Evolutionary conservation across 2,888 invertebrate genomes (phyloP), one percentile per base, ranked within the genome.

Genomic region (Dinocampus coccinellae): DNA sequence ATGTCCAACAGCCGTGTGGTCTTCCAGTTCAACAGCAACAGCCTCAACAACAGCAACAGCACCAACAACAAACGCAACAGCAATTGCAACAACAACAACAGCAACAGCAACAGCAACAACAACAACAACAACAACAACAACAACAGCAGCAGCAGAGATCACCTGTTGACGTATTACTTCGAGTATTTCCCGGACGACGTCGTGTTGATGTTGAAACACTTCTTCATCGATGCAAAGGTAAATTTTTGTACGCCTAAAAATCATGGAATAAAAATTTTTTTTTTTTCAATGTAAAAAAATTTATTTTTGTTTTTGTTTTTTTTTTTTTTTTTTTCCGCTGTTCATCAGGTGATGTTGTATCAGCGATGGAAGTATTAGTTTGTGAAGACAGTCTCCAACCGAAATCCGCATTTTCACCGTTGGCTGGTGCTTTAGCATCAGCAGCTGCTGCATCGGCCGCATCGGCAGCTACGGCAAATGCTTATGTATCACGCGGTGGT

Each of bases 291-390:
- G n/a, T n/a, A n/a, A n/a, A n/a, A n/a, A n/a, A 29, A 29, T 29
- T 29, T 29, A 29, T 29, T 29, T 4, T 29, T 29, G 7, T 29
- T 29, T 29, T 13, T n/a, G n/a, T n/a, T n/a, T n/a, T n/a, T n/a
- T n/a, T n/a, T 39, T 39, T 3, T n/a, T 13, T 39, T n/a, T 13
- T 0, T n/a, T 39, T 65, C 10, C 24, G 13, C 24, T n/a, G n/a
- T n/a, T 36, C 77, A 73, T 66, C 80, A 90, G 96, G 96, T 0
- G 97, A 98, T 85, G 94, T 97, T 0, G 92, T 97, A 0, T 94
- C 96, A 79, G 97, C 97, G 0, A 97, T 98, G 92, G 97, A 98
- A 84, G 92, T 95, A 84, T 93, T 98, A 90, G 91, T 95, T 13
- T 92, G 93, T 75, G 92, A 93, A 1, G 90, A 90, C 73, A 85